Evolutionary conservation across 2,113 vertebrate species (phyloP).

Genomic region (Sardina pilchardus): DNA sequence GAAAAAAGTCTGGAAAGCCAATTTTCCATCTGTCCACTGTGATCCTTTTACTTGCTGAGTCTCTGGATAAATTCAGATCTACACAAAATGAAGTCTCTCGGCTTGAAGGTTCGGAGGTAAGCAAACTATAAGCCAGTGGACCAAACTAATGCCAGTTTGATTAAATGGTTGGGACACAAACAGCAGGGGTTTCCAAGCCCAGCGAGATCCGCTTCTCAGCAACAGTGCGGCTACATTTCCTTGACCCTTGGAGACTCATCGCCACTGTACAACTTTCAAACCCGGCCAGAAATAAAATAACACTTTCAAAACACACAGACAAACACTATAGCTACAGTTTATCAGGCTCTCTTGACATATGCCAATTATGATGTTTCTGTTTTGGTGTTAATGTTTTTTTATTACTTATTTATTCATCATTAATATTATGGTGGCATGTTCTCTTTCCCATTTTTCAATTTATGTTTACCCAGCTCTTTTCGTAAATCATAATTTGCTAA

Average conservation of each 20-base stretch:
- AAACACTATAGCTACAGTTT: not conserved
- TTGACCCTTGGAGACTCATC: not conserved
- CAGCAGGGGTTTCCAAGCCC: slow-evolving; percentile 64
- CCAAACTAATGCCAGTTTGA: slow-evolving; percentile 71
- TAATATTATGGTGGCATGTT: not conserved
- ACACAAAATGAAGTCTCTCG: slow-evolving; percentile 62
- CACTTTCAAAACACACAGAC: not conserved
- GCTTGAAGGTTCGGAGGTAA: slow-evolving; percentile 64
- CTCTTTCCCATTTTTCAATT: not conserved
- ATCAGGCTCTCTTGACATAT: not conserved
- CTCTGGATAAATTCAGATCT: slow-evolving; percentile 56
- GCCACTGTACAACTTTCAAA: not conserved
- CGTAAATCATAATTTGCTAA: slow-evolving; percentile 20
- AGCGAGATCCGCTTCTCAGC: slow-evolving; percentile 44
- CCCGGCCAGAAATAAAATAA: not conserved
- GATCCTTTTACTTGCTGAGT: slow-evolving; percentile 74
- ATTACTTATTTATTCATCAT: not conserved
- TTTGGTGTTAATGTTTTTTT: not conserved
- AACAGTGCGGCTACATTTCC: slow-evolving; percentile 2
- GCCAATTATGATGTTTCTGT: not conserved
- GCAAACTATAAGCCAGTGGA: slow-evolving; percentile 65
- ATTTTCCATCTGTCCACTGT: slow-evolving; percentile 46
- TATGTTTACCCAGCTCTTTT: not conserved
- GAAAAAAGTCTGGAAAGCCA: slow-evolving; percentile 55
- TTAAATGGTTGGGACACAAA: slow-evolving; percentile 66